Evolutionary conservation across 2,797 vertebrate species (phyloP).

Genomic region (Serranus cabrilla): DNA sequence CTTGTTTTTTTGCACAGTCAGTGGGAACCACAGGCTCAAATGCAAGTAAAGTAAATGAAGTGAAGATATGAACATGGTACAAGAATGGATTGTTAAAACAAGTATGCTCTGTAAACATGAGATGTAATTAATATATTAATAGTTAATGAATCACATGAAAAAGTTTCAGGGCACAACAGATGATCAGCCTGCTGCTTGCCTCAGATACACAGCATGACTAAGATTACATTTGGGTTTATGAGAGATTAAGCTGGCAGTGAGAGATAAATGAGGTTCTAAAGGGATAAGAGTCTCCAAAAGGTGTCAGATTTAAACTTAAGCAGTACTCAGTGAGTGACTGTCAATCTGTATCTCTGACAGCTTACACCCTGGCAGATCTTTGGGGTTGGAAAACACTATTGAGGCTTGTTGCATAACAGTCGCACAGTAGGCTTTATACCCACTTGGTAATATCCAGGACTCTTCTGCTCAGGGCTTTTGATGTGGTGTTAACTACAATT

Average conservation of each 20-base stretch:
- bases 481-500: not conserved
- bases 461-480: too few relatives aligned
- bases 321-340: not conserved
- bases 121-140: slow-evolving; percentile 1
- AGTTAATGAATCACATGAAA: slow-evolving; percentile 15
- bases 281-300: slow-evolving; percentile 22
- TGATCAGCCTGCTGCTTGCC: not conserved
- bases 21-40: not conserved
- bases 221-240: slow-evolving; percentile 47
- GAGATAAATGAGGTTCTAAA: slow-evolving; percentile 36
- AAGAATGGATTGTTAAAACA: not conserved
- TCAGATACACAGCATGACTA: slow-evolving; percentile 18
- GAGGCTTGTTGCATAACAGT: not conserved
- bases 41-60: not conserved
- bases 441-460: too few relatives aligned
- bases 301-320: slow-evolving; percentile 28
- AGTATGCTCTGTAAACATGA: not conserved
- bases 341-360: not conserved
- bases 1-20: slow-evolving; percentile 2
- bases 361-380: not conserved
- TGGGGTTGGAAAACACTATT: not conserved
- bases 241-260: slow-evolving; percentile 39
- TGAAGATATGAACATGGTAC: not conserved
- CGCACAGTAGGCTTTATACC: not conserved
- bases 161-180: not conserved